Percentiles rank a stretch among this genome's conserved stretches.
Evolutionary conservation across 1,140 invertebrate genomes (phyloP).

Genomic region (Drosophila sproati): DNA sequence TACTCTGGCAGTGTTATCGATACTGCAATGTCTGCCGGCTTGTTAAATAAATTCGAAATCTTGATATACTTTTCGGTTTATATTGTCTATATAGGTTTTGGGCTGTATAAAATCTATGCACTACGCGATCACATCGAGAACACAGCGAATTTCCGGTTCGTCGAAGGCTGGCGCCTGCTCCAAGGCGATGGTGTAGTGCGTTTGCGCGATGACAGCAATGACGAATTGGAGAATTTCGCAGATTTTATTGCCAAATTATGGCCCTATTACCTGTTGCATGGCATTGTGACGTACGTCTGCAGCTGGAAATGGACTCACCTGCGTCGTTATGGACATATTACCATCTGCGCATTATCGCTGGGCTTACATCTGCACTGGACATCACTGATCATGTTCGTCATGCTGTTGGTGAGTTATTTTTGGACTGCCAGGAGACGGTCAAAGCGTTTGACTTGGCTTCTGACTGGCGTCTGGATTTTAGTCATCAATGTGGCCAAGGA

Average conservation of each 20-base stretch:
- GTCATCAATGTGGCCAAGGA: constrained; percentile 70
- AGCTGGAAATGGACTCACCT: constrained; percentile 24
- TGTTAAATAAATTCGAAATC: constrained; percentile 61
- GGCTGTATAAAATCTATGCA: constrained; percentile 66
- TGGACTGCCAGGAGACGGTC: constrained; percentile 14
- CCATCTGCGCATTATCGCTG: constrained; percentile 51
- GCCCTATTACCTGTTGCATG: constrained; percentile 72
- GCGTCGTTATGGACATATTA: constrained; percentile 38
- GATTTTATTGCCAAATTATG: constrained; percentile 66
- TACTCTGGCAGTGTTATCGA: constrained; percentile 14
- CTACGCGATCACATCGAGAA: constrained; percentile 52
- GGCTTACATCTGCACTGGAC: constrained; percentile 50
- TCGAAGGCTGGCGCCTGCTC: constrained; percentile 54
- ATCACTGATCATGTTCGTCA: constrained; percentile 40
- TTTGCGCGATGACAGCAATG: constrained; percentile 70
- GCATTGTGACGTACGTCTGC: constrained; percentile 29
- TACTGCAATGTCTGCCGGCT: constrained; percentile 46
- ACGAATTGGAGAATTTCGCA: constrained; percentile 74
- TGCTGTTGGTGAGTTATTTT: constrained; percentile 61
- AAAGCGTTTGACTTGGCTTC: constrained; percentile 58
- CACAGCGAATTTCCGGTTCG: constrained; percentile 56
- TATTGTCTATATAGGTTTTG: constrained; percentile 66
- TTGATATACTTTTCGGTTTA: constrained; percentile 66
- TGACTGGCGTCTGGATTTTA: constrained; percentile 62
- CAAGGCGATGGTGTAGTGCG: constrained; percentile 20